Base-by-base conservation (phyloP, 2,113 vertebrate genomes). In the Gymnobelideus leadbeateri region DNA sequence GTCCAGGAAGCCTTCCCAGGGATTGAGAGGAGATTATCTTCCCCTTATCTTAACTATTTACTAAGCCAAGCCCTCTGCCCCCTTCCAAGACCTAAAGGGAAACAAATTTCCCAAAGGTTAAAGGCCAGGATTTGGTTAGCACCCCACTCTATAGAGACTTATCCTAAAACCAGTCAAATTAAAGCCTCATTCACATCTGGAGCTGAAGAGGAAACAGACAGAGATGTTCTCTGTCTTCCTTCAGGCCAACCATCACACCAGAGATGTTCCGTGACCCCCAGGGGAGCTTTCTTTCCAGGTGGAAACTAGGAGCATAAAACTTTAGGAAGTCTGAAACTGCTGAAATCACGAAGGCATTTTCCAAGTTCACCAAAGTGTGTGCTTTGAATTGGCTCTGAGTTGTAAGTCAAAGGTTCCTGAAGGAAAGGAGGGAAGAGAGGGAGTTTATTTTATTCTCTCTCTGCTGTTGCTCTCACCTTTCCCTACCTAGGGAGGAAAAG, bases 361-460 rank as follows among this genome's bases (percentile, higher is more conserved):
- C 28, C 7, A 51, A 92, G 50, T 9, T 26, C 47, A 90, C 28
- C 47, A 54, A 54, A 51, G 25, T 46, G 61, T 92, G 19, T 6
- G 0, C 51, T 94, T 91, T 31, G 10, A 94, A 31, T 68, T 23
- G 28, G 53, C 53, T n/a, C 90, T 51, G 4, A 37, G 6, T 47
- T 47, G 19, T 51, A 89, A 12, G n/a, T 47, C 84, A 31, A 26
- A 47, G 89, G 16, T 28, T 52, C 28, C 93, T 8, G 21, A 57
- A 52, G 6, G 3, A 16, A 52, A 43, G 6, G 1, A 7, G 89
- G 49, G 11, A n/a, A 26, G 1, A 1, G 0, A 0, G 19, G n/a
- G 19, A 5, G 6, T 37, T 21, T 2, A 6, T 89, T 0, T 16
- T 37, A 9, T 89, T 90, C 7, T 43, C 43, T 47, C 50, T 0